Base-by-base conservation (phyloP, 2,888 invertebrate genomes). In the Bimastos eiseni region DNA sequence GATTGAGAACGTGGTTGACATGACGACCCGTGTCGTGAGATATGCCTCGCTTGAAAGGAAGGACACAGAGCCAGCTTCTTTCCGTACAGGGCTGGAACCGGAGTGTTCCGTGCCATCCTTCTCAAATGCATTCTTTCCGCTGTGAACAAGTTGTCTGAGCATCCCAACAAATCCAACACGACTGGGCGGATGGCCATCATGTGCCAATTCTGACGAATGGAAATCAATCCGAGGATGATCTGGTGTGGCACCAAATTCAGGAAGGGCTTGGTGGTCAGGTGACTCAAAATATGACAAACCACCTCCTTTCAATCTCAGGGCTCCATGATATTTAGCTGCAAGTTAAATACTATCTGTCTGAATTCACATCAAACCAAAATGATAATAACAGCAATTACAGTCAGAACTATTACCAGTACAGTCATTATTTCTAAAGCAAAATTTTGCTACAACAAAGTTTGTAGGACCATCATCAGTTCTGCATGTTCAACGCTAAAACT, bases 91-190 rank as follows among this genome's bases (percentile, higher is more conserved):
- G 24, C 21, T 34, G 24, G 86, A 86, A 36, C 34, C 86, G 0
- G 36, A 36, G 86, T 34, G 30, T 86, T 37, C 86, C 34, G 36
- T 6, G 36, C 24, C 86, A 86, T 86, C 37, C 37, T 37, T 86
- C 37, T 86, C 86, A 86, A 86, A 86, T 37, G 86, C 37, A 86
- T 86, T 33, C 86, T 86, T 86, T 34, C 86, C 86, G 21, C 37
- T 86, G n/a, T 86, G 86, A 86, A 86, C 86, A 34, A 86, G 86
- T 86, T 86, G 34, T 24, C 24, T 86, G 19, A 86, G 34, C 86
- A 86, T 86, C 24, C 86, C 86, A 11, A 86, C 86, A 86, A 86
- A 86, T 37, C 86, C 36, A 3, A 17, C 24, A 2, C 86, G 86
- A 37, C 86, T 86, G 34, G 86, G 86, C 19, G 34, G 37, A 86